Evolutionary conservation across 1,140 invertebrate species (phyloP), one percentile per base, ranked within the genome.

Genomic region (Odontomachus brunneus): DNA sequence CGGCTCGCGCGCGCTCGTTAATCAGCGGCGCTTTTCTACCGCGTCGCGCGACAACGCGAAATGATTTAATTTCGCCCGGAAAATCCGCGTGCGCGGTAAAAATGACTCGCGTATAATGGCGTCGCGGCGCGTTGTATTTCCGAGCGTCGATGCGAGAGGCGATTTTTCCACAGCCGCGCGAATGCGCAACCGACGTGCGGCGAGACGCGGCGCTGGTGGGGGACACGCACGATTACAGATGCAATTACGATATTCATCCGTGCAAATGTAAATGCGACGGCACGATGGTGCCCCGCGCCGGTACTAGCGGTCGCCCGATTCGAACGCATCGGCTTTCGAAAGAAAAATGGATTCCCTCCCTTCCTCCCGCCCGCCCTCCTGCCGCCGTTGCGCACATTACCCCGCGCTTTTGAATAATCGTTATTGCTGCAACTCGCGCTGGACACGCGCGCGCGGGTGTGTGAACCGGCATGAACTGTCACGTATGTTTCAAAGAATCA

Each of bases 191-290:
- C 29, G 22, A n/a, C 48, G 38, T n/a, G 3, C 17, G 22, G 1
- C 17, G 53, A 3, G n/a, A n/a, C n/a, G 15, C 51, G 55, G 17
- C n/a, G 11, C 29, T 3, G 17, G 49, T 5, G 62, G 15, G 15
- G 65, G 22, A 33, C 57, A 48, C 49, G 62, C 80, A 38, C 57
- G 78, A 73, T 74, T 73, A 55, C 83, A 84, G 67, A 84, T 84
- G 83, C 78, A 84, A 84, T 84, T 84, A 84, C 62, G 83, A 84
- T 82, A 82, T 73, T 82, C 67, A 49, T 67, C 72, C 76, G 83
- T 84, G 80, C 78, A 73, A 84, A 84, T 84, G 69, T 82, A 84
- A 84, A 84, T 84, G 83, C 67, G 55, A 44, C 75, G 5, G 5
- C 29, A 33, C 29, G 29, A 5, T 33, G 74, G 26, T 63, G 26